A percentile compares a stretch with the other conserved stretches of the same genome.
These are phyloP conservation scores for Plectrocnemia conspersa DNA, from an alignment of 1,140 invertebrate species.

Conservation along the genomic window DNA sequence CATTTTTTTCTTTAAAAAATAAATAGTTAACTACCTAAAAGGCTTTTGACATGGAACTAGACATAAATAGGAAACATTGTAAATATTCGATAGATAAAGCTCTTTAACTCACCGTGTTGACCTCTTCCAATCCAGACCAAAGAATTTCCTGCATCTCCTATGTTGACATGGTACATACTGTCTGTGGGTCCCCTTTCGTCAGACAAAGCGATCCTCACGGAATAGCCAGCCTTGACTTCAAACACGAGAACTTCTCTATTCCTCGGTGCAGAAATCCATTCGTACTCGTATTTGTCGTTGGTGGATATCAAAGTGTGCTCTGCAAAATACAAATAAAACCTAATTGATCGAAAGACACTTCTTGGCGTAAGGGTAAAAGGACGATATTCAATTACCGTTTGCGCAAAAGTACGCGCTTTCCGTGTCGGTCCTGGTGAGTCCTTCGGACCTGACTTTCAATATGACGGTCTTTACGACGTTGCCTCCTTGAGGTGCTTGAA, in stretches of 20 bases:
- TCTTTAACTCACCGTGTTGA: constrained; percentile 53
- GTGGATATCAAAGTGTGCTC: constrained; percentile 61
- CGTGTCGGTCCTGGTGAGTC: constrained; percentile 54
- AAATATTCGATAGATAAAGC: too few species aligned
- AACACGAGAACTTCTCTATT: constrained; percentile 56
- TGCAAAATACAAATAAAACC: constrained; percentile 38
- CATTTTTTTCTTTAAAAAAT: too few species aligned
- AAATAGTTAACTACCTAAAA: too few species aligned
- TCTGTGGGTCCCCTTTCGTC: constrained; percentile 49
- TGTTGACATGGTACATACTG: constrained; percentile 57
- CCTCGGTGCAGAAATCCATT: constrained; percentile 57
- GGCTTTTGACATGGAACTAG: too few species aligned
- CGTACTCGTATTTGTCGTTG: constrained; percentile 56
- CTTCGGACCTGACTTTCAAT: constrained; percentile 56
- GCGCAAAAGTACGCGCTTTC: constrained; percentile 65
- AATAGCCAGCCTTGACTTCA: constrained; percentile 52
- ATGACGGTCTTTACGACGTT: constrained; percentile 54
- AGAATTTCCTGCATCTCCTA: constrained; percentile 52
- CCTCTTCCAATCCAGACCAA: constrained; percentile 57
- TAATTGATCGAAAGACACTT: too few species aligned
- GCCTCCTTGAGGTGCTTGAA: constrained; percentile 53
- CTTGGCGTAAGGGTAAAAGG: too few species aligned
- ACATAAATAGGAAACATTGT: too few species aligned
- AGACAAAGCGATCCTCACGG: constrained; percentile 55
- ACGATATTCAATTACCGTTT: constrained; percentile 50